Base-by-base conservation (phyloP, 2,797 vertebrate genomes). In the Gymnothorax javanicus region DNA sequence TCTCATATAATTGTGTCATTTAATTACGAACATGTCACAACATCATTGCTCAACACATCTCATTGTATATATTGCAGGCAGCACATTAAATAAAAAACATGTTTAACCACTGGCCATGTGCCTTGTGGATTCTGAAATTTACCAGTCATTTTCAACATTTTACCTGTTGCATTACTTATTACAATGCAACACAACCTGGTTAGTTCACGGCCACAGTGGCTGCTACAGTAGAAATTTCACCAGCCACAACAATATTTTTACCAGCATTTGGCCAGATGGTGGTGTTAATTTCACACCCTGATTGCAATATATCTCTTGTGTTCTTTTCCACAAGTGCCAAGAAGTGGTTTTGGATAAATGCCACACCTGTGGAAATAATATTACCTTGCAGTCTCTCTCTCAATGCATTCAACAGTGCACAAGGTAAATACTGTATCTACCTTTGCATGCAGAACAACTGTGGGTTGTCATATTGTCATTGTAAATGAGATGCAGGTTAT, bases 341-440 rank as follows among this genome's bases (percentile, higher is more conserved):
- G n/a, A n/a, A n/a, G n/a, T n/a, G n/a, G n/a, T n/a, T n/a, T n/a
- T n/a, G n/a, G n/a, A n/a, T n/a, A n/a, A n/a, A n/a, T n/a, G n/a
- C n/a, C n/a, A n/a, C n/a, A 83, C 52, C n/a, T 56, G 82, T 83
- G 56, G 56, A 12, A 83, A 52, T n/a, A 52, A 83, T 56, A 83
- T 83, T 52, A 15, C 81, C 3, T 58, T 83, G 1, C 82, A 83
- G 82, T 8, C n/a, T 52, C 82, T 82, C 1, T 17, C 81, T 20
- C 50, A 11, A 52, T 52, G 52, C 17, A 54, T 82, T 82, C 17
- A 58, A 82, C 52, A 25, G 12, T 82, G 81, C 54, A 57, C 50
- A 82, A 82, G 1, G 81, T 82, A 82, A 52, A 33, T 13, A 77
- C 15, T 77, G 73, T 27, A 77, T 33, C 12, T 27, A n/a, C 33